These are phyloP conservation scores for Lepidurus apus DNA, from an alignment of 1,140 invertebrate species.

Conservation along the genomic window DNA sequence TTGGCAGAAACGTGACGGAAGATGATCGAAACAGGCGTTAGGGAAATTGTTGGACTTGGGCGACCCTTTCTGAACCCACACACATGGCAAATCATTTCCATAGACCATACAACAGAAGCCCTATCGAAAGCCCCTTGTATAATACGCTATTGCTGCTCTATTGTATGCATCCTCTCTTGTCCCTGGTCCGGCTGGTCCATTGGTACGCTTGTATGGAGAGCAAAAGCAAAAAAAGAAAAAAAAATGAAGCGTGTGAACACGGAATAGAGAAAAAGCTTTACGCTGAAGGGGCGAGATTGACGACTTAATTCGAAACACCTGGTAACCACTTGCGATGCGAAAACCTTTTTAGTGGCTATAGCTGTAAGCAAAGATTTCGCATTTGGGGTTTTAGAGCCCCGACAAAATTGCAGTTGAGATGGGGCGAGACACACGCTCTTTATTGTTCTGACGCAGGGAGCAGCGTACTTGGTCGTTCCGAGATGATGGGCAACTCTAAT, in stretches of 20 bases:
- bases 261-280: background rate
- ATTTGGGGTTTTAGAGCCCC: background rate
- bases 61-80: constrained; percentile 10
- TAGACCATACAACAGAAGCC: background rate
- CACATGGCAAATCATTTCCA: background rate
- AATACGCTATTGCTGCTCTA: background rate
- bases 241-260: background rate
- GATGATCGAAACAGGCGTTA: background rate
- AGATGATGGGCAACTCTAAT: too few relatives aligned
- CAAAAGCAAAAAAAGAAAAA: background rate
- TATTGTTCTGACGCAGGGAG: too few relatives aligned
- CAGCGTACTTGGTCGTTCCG: too few relatives aligned
- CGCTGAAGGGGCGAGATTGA: background rate
- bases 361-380: background rate
- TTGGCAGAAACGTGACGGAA: background rate
- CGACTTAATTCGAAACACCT: background rate
- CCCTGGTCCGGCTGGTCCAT: background rate
- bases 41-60: background rate
- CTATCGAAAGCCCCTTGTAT: background rate
- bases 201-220: background rate
- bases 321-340: background rate
- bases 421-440: too few relatives aligned
- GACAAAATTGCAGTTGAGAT: background rate
- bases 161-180: background rate
- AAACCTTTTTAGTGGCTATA: background rate